Evolutionary conservation across 2,888 invertebrate species (phyloP), one percentile per base, ranked within the genome.

Genomic region (Meloe dianella): DNA sequence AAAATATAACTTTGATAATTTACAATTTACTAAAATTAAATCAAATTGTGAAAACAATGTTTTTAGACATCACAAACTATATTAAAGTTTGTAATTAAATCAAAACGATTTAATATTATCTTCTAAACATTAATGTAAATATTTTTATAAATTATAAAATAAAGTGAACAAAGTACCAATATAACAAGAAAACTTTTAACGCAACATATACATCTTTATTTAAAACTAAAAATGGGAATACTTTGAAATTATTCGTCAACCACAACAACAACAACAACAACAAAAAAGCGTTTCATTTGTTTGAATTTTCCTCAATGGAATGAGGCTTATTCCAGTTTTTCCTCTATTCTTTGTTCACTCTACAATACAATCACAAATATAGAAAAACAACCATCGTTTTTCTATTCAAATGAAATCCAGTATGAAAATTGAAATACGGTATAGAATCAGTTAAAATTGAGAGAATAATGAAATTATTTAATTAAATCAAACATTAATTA

Each of bases 31-130:
- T n/a, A n/a, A 38, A 38, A 38, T 38, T 38, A 38, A 12, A 2
- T 10, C 32, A 32, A 32, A 32, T 10, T 10, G 8, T 32, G 2
- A 10, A 32, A n/a, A n/a, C n/a, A n/a, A n/a, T n/a, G n/a, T n/a
- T 32, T 32, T 32, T 14, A 41, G 41, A 17, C 5, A 6, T 41
- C 41, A 20, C 9, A 20, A 47, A 47, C 20, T 47, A 54, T 54
- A 54, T 54, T 5, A 14, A 54, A 54, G 54, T 54, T 54, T 54
- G 4, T 54, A 24, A 54, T 24, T 54, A 3, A 47, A 47, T 47
- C 6, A 47, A n/a, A 47, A 47, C 47, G 10, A 2, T 20, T 10
- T 10, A 20, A 47, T 9, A n/a, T 1, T 41, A 41, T 47, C 20
- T 47, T 47, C 12, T 4, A 47, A 9, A 47, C 24, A 12, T 22